Conservation (phyloP, 2,113 vertebrate species). For the Paratilapia polleni region DNA sequence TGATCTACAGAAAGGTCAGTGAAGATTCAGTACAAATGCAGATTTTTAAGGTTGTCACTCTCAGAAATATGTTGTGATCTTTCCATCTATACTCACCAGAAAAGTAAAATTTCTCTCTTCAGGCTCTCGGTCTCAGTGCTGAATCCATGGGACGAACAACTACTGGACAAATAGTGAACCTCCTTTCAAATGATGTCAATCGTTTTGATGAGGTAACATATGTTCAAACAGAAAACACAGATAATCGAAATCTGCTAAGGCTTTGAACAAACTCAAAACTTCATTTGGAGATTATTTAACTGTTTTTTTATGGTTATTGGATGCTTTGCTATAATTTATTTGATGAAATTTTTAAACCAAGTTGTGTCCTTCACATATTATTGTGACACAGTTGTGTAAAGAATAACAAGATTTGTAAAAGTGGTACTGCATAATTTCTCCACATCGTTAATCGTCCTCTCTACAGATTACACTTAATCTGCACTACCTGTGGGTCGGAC, state of each 20-base stretch:
- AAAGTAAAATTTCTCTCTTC: neutral
- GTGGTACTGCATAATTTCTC: neutral
- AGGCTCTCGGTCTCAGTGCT: slow-evolving; percentile 91
- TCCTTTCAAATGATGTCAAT: slow-evolving; percentile 94
- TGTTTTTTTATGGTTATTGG: neutral
- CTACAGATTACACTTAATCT: slow-evolving; percentile 69
- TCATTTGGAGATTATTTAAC: neutral
- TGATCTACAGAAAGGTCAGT: slow-evolving; percentile 93
- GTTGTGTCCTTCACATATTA: neutral
- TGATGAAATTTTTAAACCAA: neutral
- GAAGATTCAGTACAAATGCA: neutral
- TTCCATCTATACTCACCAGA: neutral
- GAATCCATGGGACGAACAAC: slow-evolving; percentile 89
- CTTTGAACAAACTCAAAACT: no score
- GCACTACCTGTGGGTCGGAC: slow-evolving; percentile 92
- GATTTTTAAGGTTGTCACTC: neutral
- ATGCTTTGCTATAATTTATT: neutral
- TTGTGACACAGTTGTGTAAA: neutral
- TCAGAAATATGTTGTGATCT: neutral
- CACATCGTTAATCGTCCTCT: neutral
- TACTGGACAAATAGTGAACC: slow-evolving; percentile 94
- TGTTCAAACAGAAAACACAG: neutral
- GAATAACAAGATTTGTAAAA: neutral
- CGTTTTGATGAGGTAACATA: slow-evolving; percentile 88
- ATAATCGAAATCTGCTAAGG: neutral